Evolutionary conservation across 2,888 invertebrate species (phyloP), one percentile per base, ranked within the genome.

Genomic region (Rhingia rostrata): DNA sequence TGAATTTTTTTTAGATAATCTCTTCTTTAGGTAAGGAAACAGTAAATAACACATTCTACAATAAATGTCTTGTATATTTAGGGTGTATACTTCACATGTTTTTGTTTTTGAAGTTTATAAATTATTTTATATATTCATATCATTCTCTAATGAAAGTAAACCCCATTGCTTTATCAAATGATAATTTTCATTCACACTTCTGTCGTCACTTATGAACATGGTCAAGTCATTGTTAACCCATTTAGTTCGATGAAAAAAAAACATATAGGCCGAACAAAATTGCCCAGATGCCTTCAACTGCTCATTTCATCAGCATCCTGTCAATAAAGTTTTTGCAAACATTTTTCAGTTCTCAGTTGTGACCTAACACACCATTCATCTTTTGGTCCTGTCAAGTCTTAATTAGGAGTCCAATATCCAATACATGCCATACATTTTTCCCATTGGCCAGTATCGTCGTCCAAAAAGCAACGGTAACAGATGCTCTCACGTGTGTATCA

Each of bases 361-460:
- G 12, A 51, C 51, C 32, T 22, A 37, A 41, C 30, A 39, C 32
- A 35, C 41, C 43, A 61, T 72, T 72, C 72, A 63, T 72, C 61
- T 63, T 61, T 35, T 39, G 37, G 72, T 63, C 9, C 72, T 72
- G 61, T 72, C 61, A 53, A 54, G 30, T 63, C 72, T 63, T 72
- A 61, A 72, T 72, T 63, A 63, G 61, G n/a, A 53, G 10, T 7
- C 43, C 32, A 35, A 61, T 41, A 35, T 3, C 14, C 43, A 56
- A 49, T 51, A 47, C 6, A 47, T 47, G n/a, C 30, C 47, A 32
- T 45, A 14, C 6, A n/a, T 22, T 12, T 33, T 30, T 56, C 9
- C 10, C 47, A 47, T 35, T 41, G 41, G 30, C 32, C 30, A 6
- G 30, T 22, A 39, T 41, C 32, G 33, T 39, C 12, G 33, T 39